Base-by-base conservation (phyloP, 2,113 vertebrate genomes). In the Mastomys coucha region DNA sequence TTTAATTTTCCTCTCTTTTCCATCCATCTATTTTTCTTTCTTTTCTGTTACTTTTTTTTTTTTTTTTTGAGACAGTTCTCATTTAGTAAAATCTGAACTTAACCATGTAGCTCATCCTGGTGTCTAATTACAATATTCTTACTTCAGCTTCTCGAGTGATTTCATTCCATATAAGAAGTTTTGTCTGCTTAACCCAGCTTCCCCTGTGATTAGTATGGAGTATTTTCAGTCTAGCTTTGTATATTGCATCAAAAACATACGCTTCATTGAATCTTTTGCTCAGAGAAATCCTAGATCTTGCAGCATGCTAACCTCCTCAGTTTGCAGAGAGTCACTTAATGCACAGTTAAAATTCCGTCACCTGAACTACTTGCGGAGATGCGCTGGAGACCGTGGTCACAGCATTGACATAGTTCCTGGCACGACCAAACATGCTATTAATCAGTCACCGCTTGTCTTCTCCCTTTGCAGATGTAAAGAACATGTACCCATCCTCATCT, bases 401-500 rank as follows among this genome's bases (percentile, higher is more conserved):
- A 88, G 7, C 70, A 13, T 78, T 93, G 86, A 51, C 17, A 10
- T 96, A 60, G 65, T 65, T 86, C 76, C 94, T 95, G 51, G 87
- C 45, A 51, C 75, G 80, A 67, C 63, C n/a, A 69, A 80, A 73
- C 2, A 14, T 85, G 28, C 80, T 93, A 87, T 94, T 89, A 95
- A 93, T 97, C 31, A 11, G 3, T 65, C 65, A 72, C 45, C 56
- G 96, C 36, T 94, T 94, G 14, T n/a, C 26, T 88, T 72, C 89
- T 92, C 56, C 95, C 95, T 94, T 78, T 28, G 95, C 96, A 99
- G 99, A 99, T 93, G 95, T 98, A 91, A 98, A 98, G 98, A 99
- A 99, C 96, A 98, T 99, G 96, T 99, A 99, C 98, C 99, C 99
- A 0, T 98, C 99, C 4, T 99, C 99, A 1, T 99, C 99, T 98